Percentiles rank a stretch among this genome's conserved stretches.
Evolutionary conservation across 2,113 vertebrate genomes (phyloP).

Genomic region (Cynocephalus volans): DNA sequence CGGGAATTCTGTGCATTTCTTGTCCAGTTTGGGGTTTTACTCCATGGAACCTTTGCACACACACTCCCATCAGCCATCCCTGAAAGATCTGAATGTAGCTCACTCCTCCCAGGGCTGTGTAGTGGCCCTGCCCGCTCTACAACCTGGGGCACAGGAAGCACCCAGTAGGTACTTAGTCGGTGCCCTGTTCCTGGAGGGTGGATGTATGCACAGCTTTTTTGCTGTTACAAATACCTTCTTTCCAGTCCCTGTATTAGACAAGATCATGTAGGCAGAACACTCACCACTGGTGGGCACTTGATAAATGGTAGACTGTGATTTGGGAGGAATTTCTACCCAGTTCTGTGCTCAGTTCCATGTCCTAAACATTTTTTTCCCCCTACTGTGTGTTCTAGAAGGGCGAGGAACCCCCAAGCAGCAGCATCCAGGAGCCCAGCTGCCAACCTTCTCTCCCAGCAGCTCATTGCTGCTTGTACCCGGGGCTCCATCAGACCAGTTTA

Average conservation of each 20-base stretch:
- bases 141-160: background rate
- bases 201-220: background rate
- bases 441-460: background rate
- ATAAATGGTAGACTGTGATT: background rate
- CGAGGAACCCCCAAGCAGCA: background rate
- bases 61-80: background rate
- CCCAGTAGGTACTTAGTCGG: background rate
- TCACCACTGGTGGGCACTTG: background rate
- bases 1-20: background rate
- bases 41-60: background rate
- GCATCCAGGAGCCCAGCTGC: background rate
- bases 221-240: background rate
- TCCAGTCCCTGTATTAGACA: slow-evolving; percentile 18
- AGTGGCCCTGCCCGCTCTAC: background rate
- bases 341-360: background rate
- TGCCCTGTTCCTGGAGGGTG: background rate
- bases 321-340: background rate
- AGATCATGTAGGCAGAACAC: background rate
- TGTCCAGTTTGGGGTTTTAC: background rate
- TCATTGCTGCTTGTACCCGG: background rate
- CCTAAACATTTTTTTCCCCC: background rate
- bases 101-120: background rate
- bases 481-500: background rate
- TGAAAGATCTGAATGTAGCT: background rate
- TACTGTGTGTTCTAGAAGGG: background rate